Evolutionary conservation across 2,888 invertebrate species (phyloP), one percentile per base, ranked within the genome.

Genomic region (Aplocera efformata): DNA sequence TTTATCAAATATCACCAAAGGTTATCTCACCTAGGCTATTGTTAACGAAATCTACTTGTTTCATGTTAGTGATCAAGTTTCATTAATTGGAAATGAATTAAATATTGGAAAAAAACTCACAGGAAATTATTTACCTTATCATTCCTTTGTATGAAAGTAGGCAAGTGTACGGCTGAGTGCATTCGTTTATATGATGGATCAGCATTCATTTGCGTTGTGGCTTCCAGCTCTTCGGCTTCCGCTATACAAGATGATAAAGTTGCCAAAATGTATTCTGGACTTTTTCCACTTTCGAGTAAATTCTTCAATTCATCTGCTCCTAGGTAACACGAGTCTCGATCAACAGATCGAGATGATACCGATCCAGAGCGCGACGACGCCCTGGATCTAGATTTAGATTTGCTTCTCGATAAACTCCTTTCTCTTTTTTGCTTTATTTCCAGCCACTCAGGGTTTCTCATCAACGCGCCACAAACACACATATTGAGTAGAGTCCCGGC

Each of bases 371-470:
- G 89, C 0, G 91, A 89, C 0, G 84, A 75, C 30, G 78, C 80
- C 45, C 81, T 76, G 0, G 79, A 82, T 46, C 81, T 76, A 0
- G 79, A 82, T 42, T 68, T 72, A 1, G 79, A 82, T 42, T 68
- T 72, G 1, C 62, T 36, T 56, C 90, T 86, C 10, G 79, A 70
- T 45, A 81, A 63, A 29, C 68, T 70, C 27, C 75, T 66, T 50
- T 81, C 89, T 68, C 89, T 90, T 55, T 88, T 89, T 63, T 92
- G 92, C 56, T 92, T 92, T 22, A 88, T 76, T 36, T 89, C 80
- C 66, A 92, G 88, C 96, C 96, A 96, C 52, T 95, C 94, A 0
- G 97, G 94, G 67, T 96, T 96, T 22, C 94, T 90, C 94, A 97
- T 96, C 6, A 96, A 81, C 1, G 93, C 91, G 0, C 96, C 97